Conservation (phyloP, 2,888 invertebrate species). For the Spilarctia lutea region DNA sequence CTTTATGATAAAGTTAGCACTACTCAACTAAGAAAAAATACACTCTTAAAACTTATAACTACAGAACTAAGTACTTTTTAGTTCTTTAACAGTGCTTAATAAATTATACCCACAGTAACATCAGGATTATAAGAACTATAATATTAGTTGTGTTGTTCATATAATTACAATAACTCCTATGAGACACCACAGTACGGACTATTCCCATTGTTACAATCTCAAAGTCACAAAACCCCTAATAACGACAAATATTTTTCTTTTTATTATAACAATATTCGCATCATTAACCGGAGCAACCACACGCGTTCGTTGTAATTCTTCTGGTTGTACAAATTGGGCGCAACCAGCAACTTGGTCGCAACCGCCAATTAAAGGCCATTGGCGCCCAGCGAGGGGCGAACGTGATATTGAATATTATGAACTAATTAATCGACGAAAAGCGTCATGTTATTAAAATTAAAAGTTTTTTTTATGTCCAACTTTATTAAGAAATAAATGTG, state of each 20-base stretch:
- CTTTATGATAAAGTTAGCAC: background rate
- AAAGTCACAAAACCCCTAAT: conserved; percentile 10
- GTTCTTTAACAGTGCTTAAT: background rate
- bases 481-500: background rate
- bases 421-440: conserved; percentile 53
- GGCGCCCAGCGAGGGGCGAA: conserved; percentile 61
- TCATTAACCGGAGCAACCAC: conserved; percentile 52
- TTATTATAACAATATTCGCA: conserved; percentile 36
- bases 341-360: conserved; percentile 60
- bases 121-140: background rate
- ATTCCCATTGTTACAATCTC: background rate
- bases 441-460: conserved; percentile 16
- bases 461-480: conserved; percentile 13
- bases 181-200: background rate
- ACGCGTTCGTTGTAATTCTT: conserved; percentile 46
- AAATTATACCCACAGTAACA: background rate
- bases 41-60: too few species aligned
- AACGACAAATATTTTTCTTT: conserved; percentile 17
- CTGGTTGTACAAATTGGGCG: conserved; percentile 58
- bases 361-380: conserved; percentile 63
- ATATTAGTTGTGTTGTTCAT: background rate
- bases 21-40: background rate
- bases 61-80: background rate
- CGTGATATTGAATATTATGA: conserved; percentile 66
- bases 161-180: background rate